A percentile compares a stretch with the other conserved stretches of the same genome.
Conservation (phyloP, 2,888 invertebrate genomes). For the Polyploca ridens region DNA sequence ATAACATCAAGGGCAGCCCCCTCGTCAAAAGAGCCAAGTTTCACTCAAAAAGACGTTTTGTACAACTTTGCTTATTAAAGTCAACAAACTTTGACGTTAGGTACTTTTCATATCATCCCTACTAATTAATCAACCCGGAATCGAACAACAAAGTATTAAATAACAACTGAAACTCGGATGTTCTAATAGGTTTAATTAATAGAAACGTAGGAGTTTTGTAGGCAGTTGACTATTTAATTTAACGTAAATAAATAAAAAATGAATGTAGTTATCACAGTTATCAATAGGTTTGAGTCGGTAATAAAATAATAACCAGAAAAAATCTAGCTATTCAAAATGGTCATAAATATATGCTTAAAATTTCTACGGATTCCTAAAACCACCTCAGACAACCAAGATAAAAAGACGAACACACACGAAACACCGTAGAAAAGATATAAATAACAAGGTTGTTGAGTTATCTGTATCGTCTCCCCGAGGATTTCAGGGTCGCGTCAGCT, state of each 20-base stretch:
- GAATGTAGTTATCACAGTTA: too few species aligned
- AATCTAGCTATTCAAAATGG: background rate
- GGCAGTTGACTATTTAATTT: conserved; percentile 14
- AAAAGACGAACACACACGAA: conserved; percentile 6
- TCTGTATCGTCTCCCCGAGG: conserved; percentile 44
- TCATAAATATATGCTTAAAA: background rate
- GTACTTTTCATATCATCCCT: conserved; percentile 74
- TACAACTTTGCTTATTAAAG: conserved; percentile 76
- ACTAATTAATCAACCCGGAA: conserved; percentile 77
- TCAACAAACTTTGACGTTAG: conserved; percentile 54
- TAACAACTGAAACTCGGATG: conserved; percentile 58
- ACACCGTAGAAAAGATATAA: conserved; percentile 39
- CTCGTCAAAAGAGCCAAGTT: conserved; percentile 71
- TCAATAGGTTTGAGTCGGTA: too few species aligned
- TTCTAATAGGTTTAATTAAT: conserved; percentile 67
- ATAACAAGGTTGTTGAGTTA: conserved; percentile 51
- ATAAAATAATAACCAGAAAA: too few species aligned
- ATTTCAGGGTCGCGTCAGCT: conserved; percentile 29
- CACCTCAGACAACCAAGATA: background rate
- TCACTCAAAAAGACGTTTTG: conserved; percentile 74
- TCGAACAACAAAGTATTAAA: conserved; percentile 75
- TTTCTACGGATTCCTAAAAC: background rate
- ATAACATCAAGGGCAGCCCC: conserved; percentile 56
- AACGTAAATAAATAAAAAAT: too few species aligned
- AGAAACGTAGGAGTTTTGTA: conserved; percentile 46